phyloP scores from a whole-genome alignment of 1,140 invertebrate genomes.

The Lasioglossum baleicum region DNA sequence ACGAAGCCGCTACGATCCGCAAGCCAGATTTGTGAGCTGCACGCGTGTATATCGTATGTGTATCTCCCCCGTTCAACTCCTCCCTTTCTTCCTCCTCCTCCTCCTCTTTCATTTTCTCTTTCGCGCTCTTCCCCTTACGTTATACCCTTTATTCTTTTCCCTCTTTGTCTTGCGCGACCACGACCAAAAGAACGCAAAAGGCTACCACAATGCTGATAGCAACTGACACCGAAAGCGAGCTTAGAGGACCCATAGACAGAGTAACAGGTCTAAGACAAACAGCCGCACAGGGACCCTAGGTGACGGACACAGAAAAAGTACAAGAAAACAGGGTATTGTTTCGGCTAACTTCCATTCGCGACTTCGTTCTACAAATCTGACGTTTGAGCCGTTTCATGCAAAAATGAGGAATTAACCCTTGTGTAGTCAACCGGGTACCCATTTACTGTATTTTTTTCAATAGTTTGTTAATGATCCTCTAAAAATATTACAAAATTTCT shows the following conservation, averaged over 20 bases:
- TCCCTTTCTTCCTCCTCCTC: neutral
- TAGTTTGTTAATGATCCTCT: no score
- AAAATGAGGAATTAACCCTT: no score
- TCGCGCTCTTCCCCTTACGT: neutral
- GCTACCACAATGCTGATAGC: constrained; percentile 22
- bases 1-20: constrained; percentile 70
- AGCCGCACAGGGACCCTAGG: neutral
- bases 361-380: no score
- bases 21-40: constrained; percentile 74
- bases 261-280: no score
- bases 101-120: constrained; percentile 11
- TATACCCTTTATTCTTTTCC: constrained; percentile 30
- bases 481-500: no score
- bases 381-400: no score
- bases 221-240: constrained; percentile 58
- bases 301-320: neutral
- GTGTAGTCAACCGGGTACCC: no score
- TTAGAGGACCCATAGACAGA: constrained; percentile 17
- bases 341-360: no score
- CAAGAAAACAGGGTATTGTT: neutral
- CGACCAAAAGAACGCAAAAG: constrained; percentile 13
- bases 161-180: constrained; percentile 18
- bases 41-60: constrained; percentile 70
- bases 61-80: constrained; percentile 44
- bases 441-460: no score